phyloP scores from a whole-genome alignment of 2,113 vertebrate species.

The Pedionomus torquatus region DNA sequence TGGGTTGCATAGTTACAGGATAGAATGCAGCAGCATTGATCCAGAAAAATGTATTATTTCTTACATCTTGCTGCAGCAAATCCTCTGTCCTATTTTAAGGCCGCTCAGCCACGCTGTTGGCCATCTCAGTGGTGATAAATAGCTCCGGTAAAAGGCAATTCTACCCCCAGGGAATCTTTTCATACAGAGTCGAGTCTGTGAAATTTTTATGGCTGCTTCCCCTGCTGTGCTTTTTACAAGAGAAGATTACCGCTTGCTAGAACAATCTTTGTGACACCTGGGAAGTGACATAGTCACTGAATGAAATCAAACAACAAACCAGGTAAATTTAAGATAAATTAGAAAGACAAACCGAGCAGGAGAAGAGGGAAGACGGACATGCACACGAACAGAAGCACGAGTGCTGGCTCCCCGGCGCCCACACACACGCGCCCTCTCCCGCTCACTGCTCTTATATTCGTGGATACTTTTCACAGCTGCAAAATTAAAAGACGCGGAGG shows the following conservation, averaged over 20 bases:
- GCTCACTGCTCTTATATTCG: neutral
- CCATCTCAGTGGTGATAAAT: neutral
- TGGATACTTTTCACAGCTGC: neutral
- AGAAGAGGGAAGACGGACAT: neutral
- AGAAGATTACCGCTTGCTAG: neutral
- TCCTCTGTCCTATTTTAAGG: neutral
- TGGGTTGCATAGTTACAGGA: neutral
- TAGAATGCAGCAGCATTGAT: neutral
- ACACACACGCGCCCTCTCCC: neutral
- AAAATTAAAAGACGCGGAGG: neutral
- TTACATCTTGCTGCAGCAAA: neutral
- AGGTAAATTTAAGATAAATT: neutral
- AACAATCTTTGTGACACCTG: neutral
- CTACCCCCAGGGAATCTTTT: neutral
- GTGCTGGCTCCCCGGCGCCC: neutral
- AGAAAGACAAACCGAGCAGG: neutral
- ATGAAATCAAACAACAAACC: neutral
- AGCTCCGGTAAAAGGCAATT: neutral
- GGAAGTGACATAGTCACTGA: neutral
- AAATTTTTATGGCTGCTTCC: neutral
- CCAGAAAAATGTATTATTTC: neutral
- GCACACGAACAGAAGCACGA: neutral
- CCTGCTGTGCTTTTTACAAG: neutral
- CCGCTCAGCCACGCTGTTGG: neutral
- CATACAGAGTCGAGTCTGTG: neutral